phyloP scores from a whole-genome alignment of 2,888 invertebrate species.

The Hypercompe scribonia region DNA sequence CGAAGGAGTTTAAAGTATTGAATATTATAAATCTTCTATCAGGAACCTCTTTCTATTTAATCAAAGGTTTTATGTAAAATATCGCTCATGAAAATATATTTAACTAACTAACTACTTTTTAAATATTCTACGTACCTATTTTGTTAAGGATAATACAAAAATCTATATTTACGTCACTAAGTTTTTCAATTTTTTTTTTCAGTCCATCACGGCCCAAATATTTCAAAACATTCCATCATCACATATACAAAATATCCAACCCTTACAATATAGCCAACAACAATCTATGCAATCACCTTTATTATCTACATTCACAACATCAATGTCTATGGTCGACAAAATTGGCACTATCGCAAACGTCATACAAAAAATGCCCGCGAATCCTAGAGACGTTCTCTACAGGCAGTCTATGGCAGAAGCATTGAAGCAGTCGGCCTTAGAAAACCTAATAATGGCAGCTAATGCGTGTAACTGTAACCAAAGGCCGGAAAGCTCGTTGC shows the following conservation, averaged over 20 bases:
- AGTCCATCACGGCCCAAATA: slow-evolving; percentile 32
- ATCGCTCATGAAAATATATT: background rate
- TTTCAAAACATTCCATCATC: slow-evolving; percentile 19
- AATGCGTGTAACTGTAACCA: slow-evolving; percentile 42
- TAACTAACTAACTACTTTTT: no score
- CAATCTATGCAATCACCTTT: slow-evolving; percentile 23
- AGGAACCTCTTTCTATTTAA: background rate
- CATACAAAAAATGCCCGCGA: slow-evolving; percentile 52
- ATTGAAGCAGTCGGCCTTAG: slow-evolving; percentile 59
- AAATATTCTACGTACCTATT: no score
- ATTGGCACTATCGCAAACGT: slow-evolving; percentile 50
- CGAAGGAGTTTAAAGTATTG: background rate
- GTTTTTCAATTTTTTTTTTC: slow-evolving; percentile 22
- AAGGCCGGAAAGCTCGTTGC: slow-evolving; percentile 17
- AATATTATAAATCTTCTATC: no score
- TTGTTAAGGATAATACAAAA: background rate
- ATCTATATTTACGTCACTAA: background rate
- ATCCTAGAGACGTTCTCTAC: slow-evolving; percentile 35
- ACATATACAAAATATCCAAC: slow-evolving; percentile 23
- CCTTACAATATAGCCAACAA: slow-evolving; percentile 17
- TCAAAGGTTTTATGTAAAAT: background rate
- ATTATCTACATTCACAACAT: slow-evolving; percentile 33
- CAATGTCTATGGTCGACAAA: slow-evolving; percentile 50
- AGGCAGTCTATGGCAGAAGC: slow-evolving; percentile 57
- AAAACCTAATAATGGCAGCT: slow-evolving; percentile 58